phyloP scores from a whole-genome alignment of 2,797 vertebrate species.

The Trachurus trachurus region DNA sequence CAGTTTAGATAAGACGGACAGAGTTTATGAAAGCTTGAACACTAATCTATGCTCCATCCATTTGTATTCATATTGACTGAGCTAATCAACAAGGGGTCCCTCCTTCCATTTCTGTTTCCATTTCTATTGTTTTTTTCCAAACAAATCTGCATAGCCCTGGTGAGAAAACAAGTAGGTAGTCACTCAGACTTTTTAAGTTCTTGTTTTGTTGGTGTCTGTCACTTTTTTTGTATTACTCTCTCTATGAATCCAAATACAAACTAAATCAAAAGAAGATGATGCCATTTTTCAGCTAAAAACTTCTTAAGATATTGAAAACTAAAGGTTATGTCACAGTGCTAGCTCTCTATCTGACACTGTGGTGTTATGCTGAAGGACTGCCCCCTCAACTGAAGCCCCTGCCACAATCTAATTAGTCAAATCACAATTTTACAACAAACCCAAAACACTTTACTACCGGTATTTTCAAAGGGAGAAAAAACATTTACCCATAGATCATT shows the following conservation, averaged over 20 bases:
- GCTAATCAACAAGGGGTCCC: neutral
- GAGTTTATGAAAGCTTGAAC: neutral
- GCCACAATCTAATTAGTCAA: too few species aligned
- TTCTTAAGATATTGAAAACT: neutral
- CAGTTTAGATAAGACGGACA: constrained; percentile 17
- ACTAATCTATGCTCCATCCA: neutral
- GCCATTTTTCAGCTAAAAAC: neutral
- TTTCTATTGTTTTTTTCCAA: neutral
- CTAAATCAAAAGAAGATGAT: neutral
- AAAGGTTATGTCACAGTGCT: neutral
- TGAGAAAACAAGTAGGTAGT: constrained; percentile 1
- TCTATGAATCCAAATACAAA: constrained; percentile 1
- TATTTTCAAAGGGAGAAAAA: too few species aligned
- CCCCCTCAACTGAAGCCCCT: too few species aligned
- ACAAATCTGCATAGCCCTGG: neutral
- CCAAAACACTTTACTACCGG: too few species aligned
- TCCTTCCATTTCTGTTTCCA: neutral
- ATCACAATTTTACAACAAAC: too few species aligned
- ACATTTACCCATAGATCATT: too few species aligned
- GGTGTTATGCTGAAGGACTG: too few species aligned
- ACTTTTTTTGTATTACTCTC: neutral
- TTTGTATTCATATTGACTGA: constrained; percentile 4
- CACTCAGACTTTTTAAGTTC: neutral
- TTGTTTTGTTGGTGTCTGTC: neutral
- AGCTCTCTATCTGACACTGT: too few species aligned